Conservation (phyloP, 2,797 vertebrate genomes). For the Coccyzus lansbergi region DNA sequence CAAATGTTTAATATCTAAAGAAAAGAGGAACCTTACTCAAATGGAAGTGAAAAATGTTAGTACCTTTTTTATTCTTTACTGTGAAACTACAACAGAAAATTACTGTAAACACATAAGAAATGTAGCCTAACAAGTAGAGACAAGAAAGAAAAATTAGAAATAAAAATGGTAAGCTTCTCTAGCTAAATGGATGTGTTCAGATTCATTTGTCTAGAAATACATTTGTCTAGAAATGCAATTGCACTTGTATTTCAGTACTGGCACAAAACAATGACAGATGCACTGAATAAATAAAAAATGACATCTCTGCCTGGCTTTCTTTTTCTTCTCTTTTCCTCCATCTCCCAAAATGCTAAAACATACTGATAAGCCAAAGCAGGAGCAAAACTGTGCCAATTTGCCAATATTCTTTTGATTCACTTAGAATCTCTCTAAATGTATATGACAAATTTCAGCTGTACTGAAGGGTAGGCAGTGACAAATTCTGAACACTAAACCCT, state of each 20-base stretch:
- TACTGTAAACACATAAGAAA: slow-evolving; percentile 3
- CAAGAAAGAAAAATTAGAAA: background rate
- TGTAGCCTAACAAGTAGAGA: background rate
- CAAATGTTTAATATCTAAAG: background rate
- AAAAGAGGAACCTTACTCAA: background rate
- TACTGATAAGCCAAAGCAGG: background rate
- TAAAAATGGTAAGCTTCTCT: background rate
- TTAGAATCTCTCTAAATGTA: background rate
- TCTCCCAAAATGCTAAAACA: background rate
- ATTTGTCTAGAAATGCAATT: slow-evolving; percentile 23
- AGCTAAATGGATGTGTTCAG: background rate
- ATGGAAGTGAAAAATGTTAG: background rate
- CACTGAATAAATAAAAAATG: background rate
- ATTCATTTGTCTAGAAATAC: slow-evolving; percentile 26
- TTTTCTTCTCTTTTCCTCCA: background rate
- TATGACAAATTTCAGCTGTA: background rate
- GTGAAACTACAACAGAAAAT: background rate
- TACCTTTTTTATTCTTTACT: background rate
- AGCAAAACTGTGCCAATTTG: background rate
- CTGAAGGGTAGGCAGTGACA: background rate
- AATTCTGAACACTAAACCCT: background rate
- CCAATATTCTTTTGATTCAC: background rate
- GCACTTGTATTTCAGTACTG: background rate
- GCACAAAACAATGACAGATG: background rate
- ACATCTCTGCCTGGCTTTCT: background rate